A percentile compares a stretch with the other conserved stretches of the same genome.
Conservation (phyloP, 2,113 vertebrate species). For the Actenoides lindsayi region DNA sequence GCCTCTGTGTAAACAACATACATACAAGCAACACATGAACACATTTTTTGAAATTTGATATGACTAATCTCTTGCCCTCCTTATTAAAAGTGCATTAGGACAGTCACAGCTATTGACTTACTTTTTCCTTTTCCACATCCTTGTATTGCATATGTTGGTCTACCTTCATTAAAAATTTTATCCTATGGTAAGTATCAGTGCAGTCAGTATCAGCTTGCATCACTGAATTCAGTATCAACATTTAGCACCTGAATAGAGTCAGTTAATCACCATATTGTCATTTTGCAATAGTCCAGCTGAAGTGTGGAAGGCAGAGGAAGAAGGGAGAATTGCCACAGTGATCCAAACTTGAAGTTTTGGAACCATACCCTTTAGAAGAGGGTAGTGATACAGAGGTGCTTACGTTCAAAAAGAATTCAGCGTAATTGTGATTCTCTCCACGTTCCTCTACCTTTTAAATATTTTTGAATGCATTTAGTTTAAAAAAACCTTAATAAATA, state of each 20-base stretch:
- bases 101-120: not conserved
- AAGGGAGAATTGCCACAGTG: not conserved
- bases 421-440: not conserved
- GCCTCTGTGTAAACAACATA: not conserved
- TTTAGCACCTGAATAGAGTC: not conserved
- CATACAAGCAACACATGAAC: not conserved
- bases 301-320: not conserved
- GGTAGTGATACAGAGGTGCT: not conserved
- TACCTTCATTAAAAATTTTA: not conserved
- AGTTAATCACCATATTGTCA: not conserved
- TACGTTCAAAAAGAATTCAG: rapidly evolving
- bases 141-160: not conserved
- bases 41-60: not conserved
- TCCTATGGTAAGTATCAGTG: not conserved
- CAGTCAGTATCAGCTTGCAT: not conserved
- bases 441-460: not conserved
- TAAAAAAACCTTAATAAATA: not conserved
- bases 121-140: not conserved
- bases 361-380: not conserved
- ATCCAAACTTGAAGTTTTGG: not conserved
- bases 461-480: not conserved
- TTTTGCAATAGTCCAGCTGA: not conserved
- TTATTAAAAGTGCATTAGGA: not conserved
- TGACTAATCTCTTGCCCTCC: not conserved
- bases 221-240: not conserved